Conservation (phyloP, 2,797 vertebrate species). For the Pangasius mekongensis region DNA sequence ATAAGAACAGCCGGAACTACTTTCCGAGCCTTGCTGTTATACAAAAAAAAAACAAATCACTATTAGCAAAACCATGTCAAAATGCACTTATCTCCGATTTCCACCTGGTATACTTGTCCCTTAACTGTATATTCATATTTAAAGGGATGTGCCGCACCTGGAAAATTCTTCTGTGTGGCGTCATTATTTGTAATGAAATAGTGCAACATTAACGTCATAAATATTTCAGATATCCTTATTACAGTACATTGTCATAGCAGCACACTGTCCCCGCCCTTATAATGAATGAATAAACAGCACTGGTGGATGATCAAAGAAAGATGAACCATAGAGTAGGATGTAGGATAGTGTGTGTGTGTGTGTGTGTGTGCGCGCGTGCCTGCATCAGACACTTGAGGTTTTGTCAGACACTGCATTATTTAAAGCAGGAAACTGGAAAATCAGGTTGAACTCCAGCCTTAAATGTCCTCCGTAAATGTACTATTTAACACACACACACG, state of each 20-base stretch:
- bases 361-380: neutral
- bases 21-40: too few species aligned
- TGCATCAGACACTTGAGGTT: neutral
- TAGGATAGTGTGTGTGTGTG: conserved; percentile 3
- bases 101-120: neutral
- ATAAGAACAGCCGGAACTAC: neutral
- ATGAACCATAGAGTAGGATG: conserved; percentile 7
- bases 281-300: conserved; percentile 17
- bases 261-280: neutral
- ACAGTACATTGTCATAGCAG: neutral
- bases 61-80: neutral
- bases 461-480: conserved; percentile 30
- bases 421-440: conserved; percentile 55
- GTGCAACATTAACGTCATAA: neutral
- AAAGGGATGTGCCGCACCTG: neutral
- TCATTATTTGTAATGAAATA: conserved; percentile 19
- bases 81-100: neutral
- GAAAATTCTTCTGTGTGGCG: neutral
- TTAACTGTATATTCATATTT: neutral
- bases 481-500: conserved; percentile 37
- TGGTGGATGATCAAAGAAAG: neutral
- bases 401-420: conserved; percentile 42
- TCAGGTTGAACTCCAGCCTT: conserved; percentile 49
- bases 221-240: conserved; percentile 21
- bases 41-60: neutral